Evolutionary conservation across 2,888 invertebrate species (phyloP).

Genomic region (Lasius platythorax): DNA sequence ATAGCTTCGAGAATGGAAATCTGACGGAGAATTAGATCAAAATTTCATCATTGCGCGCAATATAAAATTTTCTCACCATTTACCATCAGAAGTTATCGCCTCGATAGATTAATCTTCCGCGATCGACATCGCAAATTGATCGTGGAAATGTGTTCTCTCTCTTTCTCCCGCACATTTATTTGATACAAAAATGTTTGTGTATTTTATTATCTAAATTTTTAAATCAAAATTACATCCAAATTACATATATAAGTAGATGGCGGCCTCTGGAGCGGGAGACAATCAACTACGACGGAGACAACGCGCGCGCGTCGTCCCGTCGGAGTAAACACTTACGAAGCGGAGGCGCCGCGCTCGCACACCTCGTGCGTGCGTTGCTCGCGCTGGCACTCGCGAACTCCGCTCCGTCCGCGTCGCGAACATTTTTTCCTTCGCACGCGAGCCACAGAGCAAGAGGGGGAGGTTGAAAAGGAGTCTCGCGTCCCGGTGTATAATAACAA

Average conservation of each 20-base stretch:
- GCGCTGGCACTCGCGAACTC: conserved; percentile 48
- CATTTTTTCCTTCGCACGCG: not conserved
- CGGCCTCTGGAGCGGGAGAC: not conserved
- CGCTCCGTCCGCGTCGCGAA: conserved; percentile 9
- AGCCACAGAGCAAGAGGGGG: not conserved
- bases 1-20: not conserved
- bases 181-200: not conserved
- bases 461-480: not conserved
- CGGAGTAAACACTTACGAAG: conserved; percentile 73
- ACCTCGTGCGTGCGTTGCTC: conserved; percentile 63
- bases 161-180: not conserved
- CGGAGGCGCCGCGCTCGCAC: conserved; percentile 55
- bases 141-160: not conserved
- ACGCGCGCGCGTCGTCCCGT: conserved; percentile 69
- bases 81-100: not conserved
- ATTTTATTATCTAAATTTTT: too few relatives aligned
- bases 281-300: not conserved
- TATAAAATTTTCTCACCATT: not conserved
- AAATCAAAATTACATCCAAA: too few relatives aligned
- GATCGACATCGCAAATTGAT: not conserved
- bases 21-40: not conserved
- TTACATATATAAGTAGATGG: not conserved
- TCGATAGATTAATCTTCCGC: not conserved
- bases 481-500: too few relatives aligned
- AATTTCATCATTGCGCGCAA: not conserved